phyloP scores from a whole-genome alignment of 1,140 invertebrate genomes.

The Galendromus occidentalis region DNA sequence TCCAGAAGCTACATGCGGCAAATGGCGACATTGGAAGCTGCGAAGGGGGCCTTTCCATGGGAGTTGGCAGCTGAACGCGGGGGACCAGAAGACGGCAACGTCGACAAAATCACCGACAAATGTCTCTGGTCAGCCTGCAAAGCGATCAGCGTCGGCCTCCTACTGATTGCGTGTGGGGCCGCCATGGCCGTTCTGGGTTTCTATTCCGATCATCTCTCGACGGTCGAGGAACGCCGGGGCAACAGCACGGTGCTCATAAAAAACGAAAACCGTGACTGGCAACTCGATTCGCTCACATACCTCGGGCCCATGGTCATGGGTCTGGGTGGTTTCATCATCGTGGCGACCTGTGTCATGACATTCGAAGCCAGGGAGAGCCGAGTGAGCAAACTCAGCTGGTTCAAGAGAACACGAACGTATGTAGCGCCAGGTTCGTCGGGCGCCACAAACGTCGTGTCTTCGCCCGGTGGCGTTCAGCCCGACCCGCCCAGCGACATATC shows the following conservation, averaged over 20 bases:
- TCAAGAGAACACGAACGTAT: not conserved
- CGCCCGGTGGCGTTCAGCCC: constrained; percentile 8
- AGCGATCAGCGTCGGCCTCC: constrained; percentile 53
- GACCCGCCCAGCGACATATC: constrained; percentile 9
- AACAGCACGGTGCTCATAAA: constrained; percentile 53
- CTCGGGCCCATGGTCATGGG: constrained; percentile 82
- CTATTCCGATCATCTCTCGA: constrained; percentile 56
- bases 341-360: constrained; percentile 83
- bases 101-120: constrained; percentile 56
- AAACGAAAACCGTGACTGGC: constrained; percentile 47
- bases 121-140: constrained; percentile 74
- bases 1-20: constrained; percentile 9
- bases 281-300: constrained; percentile 41
- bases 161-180: constrained; percentile 58
- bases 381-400: constrained; percentile 10
- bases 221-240: constrained; percentile 47
- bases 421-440: not conserved
- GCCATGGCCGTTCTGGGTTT: constrained; percentile 76
- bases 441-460: not conserved
- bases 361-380: constrained; percentile 40
- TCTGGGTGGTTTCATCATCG: constrained; percentile 72
- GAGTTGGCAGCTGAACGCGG: not conserved
- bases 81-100: not conserved
- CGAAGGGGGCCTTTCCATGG: constrained; percentile 4
- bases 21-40: not conserved